phyloP scores from a whole-genome alignment of 2,797 vertebrate species.

The Orestias chungarensis region DNA sequence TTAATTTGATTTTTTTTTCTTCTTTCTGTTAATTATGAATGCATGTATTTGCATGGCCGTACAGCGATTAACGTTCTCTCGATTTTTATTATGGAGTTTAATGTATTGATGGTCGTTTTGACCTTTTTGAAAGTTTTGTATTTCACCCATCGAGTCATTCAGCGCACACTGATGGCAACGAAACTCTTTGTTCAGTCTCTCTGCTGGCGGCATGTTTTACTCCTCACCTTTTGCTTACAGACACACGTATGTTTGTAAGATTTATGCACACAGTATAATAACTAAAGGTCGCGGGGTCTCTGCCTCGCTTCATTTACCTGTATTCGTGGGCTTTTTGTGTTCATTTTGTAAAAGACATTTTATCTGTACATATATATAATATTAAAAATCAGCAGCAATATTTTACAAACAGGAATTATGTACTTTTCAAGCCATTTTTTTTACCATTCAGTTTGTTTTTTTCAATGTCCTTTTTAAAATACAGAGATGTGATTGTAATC shows the following conservation, averaged over 20 bases:
- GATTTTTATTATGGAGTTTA: conserved; percentile 37
- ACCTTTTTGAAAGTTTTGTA: conserved; percentile 12
- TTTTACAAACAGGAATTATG: conserved; percentile 68
- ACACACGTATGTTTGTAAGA: conserved; percentile 42
- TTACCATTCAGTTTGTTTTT: conserved; percentile 48
- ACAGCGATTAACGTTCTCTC: conserved; percentile 41
- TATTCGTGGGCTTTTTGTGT: conserved; percentile 60
- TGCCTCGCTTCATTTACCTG: conserved; percentile 32
- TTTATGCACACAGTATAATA: conserved; percentile 38
- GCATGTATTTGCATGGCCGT: conserved; percentile 51
- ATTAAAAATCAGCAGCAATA: conserved; percentile 70
- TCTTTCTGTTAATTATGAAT: conserved; percentile 21
- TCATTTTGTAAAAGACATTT: conserved; percentile 59
- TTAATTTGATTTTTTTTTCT: conserved; percentile 21
- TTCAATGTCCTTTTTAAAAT: conserved; percentile 59
- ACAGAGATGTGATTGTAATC: conserved; percentile 38
- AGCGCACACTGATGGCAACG: conserved; percentile 11
- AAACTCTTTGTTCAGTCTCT: conserved; percentile 29
- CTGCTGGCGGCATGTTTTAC: conserved; percentile 42
- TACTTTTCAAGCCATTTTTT: conserved; percentile 76
- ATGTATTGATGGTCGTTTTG: conserved; percentile 34
- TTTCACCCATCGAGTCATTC: conserved; percentile 18
- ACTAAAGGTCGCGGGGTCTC: conserved; percentile 29
- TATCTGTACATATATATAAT: conserved; percentile 12
- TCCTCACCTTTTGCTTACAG: conserved; percentile 27